phyloP scores from a whole-genome alignment of 1,140 invertebrate genomes.

The Triops longicaudatus region DNA sequence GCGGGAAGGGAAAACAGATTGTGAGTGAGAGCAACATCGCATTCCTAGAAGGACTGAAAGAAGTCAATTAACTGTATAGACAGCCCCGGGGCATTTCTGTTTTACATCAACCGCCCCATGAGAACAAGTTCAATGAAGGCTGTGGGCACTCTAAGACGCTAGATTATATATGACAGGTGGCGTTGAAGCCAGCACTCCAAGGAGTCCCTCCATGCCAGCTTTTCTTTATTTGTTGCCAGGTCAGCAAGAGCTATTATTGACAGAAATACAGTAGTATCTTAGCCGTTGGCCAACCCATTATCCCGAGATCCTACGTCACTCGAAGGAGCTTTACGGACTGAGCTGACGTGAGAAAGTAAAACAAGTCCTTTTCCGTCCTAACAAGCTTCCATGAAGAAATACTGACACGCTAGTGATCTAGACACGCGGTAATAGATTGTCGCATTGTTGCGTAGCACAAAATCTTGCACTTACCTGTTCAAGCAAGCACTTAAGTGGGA shows the following conservation, averaged over 20 bases:
- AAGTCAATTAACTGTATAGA: neutral
- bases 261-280: neutral
- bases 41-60: too few species aligned
- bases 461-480: too few species aligned
- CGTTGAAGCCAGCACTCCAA: neutral
- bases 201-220: too few species aligned
- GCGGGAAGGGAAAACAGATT: neutral
- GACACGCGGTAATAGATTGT: too few species aligned
- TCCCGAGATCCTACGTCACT: neutral
- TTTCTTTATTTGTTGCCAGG: neutral
- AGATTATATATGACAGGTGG: neutral
- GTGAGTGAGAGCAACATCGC: neutral
- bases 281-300: neutral
- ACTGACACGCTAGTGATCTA: too few species aligned
- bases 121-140: neutral
- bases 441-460: too few species aligned
- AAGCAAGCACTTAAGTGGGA: too few species aligned
- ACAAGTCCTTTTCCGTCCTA: too few species aligned
- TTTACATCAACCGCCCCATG: neutral
- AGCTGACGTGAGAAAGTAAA: neutral
- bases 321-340: neutral
- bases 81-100: neutral
- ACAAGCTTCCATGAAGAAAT: too few species aligned
- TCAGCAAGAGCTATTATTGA: neutral
- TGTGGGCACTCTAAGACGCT: neutral